These are phyloP conservation scores for Geotrupes spiniger DNA, from an alignment of 2,888 invertebrate genomes.

Conservation along the genomic window DNA sequence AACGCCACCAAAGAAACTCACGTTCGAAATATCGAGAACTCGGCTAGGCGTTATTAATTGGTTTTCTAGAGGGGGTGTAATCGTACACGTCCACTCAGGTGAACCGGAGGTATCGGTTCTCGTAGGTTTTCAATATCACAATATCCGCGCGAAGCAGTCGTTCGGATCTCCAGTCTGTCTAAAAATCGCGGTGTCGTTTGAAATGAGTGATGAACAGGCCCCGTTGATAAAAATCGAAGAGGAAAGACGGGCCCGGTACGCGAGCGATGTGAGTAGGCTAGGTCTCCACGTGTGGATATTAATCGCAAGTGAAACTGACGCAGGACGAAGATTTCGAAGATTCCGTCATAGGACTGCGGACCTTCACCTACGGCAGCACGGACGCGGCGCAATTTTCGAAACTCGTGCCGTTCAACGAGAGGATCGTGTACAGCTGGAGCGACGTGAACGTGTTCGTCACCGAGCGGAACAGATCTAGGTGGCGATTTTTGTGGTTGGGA, in stretches of 20 bases:
- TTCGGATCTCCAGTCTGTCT: constrained; percentile 21
- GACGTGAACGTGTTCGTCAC: constrained; percentile 74
- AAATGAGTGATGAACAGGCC: constrained; percentile 22
- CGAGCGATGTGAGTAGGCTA: constrained; percentile 16
- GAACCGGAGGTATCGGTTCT: constrained; percentile 20
- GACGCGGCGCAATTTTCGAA: neutral
- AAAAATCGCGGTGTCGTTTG: constrained; percentile 15
- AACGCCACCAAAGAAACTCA: too few species aligned
- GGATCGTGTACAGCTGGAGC: constrained; percentile 74
- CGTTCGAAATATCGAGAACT: constrained; percentile 1
- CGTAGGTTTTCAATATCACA: constrained; percentile 16
- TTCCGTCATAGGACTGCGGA: constrained; percentile 4
- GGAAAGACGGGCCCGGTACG: constrained; percentile 11
- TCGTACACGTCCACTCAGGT: constrained; percentile 16
- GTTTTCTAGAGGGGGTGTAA: constrained; percentile 21
- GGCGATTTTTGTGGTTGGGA: constrained; percentile 17
- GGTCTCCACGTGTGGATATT: too few species aligned
- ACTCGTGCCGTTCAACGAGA: constrained; percentile 34
- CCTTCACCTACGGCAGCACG: constrained; percentile 15
- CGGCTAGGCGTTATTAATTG: constrained; percentile 15
- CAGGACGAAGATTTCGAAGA: constrained; percentile 14
- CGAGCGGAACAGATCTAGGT: constrained; percentile 41
- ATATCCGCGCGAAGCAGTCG: too few species aligned
- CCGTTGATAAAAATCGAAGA: constrained; percentile 17
- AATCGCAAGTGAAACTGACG: neutral